Percentiles rank a stretch among this genome's conserved stretches.
These are phyloP conservation scores for Leistus spinibarbis DNA, from an alignment of 2,888 invertebrate species.

Conservation along the genomic window DNA sequence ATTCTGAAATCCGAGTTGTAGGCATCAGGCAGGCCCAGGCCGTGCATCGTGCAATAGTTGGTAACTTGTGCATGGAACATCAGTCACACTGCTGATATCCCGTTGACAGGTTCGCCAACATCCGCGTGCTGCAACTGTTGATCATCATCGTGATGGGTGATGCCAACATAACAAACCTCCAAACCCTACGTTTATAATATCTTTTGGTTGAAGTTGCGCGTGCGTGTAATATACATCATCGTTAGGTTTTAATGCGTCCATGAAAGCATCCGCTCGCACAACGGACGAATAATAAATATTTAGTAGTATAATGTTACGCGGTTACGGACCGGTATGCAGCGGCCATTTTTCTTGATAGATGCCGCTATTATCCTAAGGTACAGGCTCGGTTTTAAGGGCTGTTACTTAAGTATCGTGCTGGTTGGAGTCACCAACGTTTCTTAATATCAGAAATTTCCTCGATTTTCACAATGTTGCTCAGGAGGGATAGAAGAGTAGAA, in stretches of 20 bases:
- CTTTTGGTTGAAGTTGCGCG: not conserved
- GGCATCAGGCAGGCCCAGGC: too few species aligned
- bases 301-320: constrained; percentile 19
- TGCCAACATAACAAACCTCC: not conserved
- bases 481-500: too few species aligned
- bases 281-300: constrained; percentile 32
- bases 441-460: too few species aligned
- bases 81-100: constrained; percentile 27
- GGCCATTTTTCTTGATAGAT: constrained; percentile 23
- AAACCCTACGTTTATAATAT: not conserved
- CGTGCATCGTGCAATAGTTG: constrained; percentile 15
- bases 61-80: constrained; percentile 18
- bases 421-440: too few species aligned
- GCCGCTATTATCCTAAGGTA: not conserved
- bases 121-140: constrained; percentile 23
- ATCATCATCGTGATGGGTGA: not conserved
- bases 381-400: too few species aligned
- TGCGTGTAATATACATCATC: constrained; percentile 21
- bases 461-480: too few species aligned
- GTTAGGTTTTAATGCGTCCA: constrained; percentile 28
- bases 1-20: constrained; percentile 6
- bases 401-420: too few species aligned
- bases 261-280: constrained; percentile 5
- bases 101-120: constrained; percentile 26
- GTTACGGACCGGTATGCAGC: constrained; percentile 5